A percentile compares a stretch with the other conserved stretches of the same genome.
Conservation (phyloP, 2,888 invertebrate genomes). For the Polylopha cassiicola region DNA sequence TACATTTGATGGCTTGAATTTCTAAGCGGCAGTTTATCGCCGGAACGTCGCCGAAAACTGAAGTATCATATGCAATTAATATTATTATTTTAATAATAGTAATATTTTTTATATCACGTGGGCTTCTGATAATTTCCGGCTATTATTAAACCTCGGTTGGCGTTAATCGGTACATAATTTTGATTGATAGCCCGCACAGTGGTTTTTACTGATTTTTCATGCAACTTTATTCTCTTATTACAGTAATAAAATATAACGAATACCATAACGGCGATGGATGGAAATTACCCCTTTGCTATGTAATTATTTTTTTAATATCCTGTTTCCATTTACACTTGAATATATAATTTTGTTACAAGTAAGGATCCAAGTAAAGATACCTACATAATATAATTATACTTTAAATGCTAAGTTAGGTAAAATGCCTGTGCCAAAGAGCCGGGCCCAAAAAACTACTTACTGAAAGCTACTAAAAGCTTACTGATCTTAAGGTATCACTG, state of each 20-base stretch:
- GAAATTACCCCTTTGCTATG: constrained; percentile 3
- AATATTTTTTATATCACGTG: constrained; percentile 42
- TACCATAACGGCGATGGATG: constrained; percentile 22
- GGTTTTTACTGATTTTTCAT: constrained; percentile 58
- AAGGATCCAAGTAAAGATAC: too few species aligned
- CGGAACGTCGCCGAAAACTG: constrained; percentile 29
- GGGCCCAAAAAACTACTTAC: too few species aligned
- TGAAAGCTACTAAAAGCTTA: too few species aligned
- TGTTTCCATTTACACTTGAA: too few species aligned
- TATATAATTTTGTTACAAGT: neutral
- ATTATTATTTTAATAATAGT: constrained; percentile 41
- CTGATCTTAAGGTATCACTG: too few species aligned
- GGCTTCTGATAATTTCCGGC: constrained; percentile 53
- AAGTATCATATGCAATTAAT: constrained; percentile 33
- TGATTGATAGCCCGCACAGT: constrained; percentile 56
- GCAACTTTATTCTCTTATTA: constrained; percentile 44
- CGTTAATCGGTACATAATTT: constrained; percentile 60
- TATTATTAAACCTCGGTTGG: constrained; percentile 40
- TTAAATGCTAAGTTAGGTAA: too few species aligned
- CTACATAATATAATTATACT: too few species aligned
- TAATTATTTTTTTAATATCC: constrained; percentile 5
- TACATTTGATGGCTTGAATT: constrained; percentile 8
- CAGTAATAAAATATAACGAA: constrained; percentile 50
- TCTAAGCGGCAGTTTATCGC: constrained; percentile 22
- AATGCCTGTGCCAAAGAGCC: too few species aligned